Base-by-base conservation (phyloP, 2,113 vertebrate genomes). In the Melanerpes aurifrons region DNA sequence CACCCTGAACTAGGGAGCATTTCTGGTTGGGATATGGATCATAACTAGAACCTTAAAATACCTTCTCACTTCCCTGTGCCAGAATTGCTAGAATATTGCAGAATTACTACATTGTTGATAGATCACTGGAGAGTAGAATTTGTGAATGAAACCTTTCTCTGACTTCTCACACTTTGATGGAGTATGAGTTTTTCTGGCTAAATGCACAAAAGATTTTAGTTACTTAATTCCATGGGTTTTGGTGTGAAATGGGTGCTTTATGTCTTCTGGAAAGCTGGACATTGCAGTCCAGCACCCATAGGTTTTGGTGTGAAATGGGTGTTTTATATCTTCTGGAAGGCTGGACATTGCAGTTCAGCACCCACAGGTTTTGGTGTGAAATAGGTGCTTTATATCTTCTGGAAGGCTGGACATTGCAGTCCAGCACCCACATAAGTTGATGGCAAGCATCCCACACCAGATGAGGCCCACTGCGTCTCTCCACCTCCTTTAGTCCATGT, bases 381-480 rank as follows among this genome's bases (percentile, higher is more conserved):
- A 54, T 82, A 64, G 13, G 7, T 74, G 7, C 56, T 59, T 0
- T 35, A 2, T 35, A 15, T 64, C 40, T 58, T 88, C 73, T 72
- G n/a, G 58, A 93, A 84, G 73, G 37, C 26, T 86, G 54, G 62
- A 66, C 48, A 62, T 76, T 72, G 62, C 4, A 53, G 58, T 83
- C 62, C 72, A 89, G 69, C 80, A 89, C 32, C 54, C 45, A 56
- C 35, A 16, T 2, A 3, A 50, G 19, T 70, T 62, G 54, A 6
- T 45, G 53, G 32, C 82, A 77, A 91, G 28, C 32, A 74, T 63
- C 57, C 57, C 48, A 25, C 24, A 10, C 70, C 80, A 84, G 78
- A 80, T 82, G 81, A 91, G 45, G n/a, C 37, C 89, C 58, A 35
- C 83, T 96, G 76, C 86, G 40, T 76, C 80, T 82, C 90, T 87